Conservation (phyloP, 2,888 invertebrate genomes). For the Lepidonotus clava region DNA sequence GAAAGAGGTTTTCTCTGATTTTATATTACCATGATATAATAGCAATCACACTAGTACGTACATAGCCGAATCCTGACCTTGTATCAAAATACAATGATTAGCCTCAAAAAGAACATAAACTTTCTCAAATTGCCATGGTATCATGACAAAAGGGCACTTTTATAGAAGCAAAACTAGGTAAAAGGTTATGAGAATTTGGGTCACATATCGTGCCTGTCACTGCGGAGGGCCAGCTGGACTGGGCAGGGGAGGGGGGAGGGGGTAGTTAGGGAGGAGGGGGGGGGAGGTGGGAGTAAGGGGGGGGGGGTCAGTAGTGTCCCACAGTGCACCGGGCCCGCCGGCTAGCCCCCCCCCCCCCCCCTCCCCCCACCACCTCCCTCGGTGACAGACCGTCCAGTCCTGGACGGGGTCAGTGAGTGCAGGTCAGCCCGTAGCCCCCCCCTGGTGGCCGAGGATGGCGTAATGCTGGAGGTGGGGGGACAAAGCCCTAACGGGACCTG, state of each 20-base stretch:
- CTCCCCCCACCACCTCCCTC: background rate
- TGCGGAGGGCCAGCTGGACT: background rate
- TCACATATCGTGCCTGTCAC: background rate
- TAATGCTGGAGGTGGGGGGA: background rate
- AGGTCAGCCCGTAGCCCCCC: background rate
- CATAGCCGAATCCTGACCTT: too few relatives aligned
- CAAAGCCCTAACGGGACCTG: conserved; percentile 44
- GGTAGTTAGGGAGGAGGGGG: background rate
- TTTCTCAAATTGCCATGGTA: too few relatives aligned
- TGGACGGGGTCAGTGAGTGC: conserved; percentile 34
- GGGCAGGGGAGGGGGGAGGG: background rate
- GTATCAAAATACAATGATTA: too few relatives aligned
- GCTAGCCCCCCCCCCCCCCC: background rate
- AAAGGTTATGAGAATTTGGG: conserved; percentile 35
- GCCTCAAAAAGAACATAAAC: too few relatives aligned
- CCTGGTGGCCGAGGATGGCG: too few relatives aligned
- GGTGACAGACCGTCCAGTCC: conserved; percentile 6
- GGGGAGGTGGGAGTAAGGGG: background rate
- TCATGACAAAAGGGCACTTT: background rate
- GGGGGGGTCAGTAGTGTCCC: too few relatives aligned
- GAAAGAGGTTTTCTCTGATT: too few relatives aligned
- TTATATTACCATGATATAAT: too few relatives aligned
- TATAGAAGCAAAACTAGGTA: background rate
- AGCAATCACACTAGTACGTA: too few relatives aligned
- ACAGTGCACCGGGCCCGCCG: background rate